These are phyloP conservation scores for Sesamia nonagrioides DNA, from an alignment of 1,140 invertebrate species.

Conservation along the genomic window DNA sequence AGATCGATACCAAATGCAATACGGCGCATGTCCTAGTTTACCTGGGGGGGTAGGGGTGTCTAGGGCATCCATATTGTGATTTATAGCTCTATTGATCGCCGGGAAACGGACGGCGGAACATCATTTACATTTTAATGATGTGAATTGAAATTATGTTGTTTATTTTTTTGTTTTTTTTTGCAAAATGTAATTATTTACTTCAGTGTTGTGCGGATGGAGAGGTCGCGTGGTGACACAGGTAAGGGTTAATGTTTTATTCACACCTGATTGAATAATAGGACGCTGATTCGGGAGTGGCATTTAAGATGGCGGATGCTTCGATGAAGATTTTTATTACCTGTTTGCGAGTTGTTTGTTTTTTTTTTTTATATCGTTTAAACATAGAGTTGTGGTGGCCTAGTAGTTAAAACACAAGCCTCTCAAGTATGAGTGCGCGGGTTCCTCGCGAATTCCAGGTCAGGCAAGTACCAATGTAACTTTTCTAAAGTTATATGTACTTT, in stretches of 20 bases:
- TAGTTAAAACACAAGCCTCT: too few relatives aligned
- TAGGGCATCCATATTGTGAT: constrained; percentile 3
- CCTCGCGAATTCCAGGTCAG: too few relatives aligned
- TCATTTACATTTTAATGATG: not conserved
- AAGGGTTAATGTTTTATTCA: not conserved
- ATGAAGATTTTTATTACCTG: not conserved
- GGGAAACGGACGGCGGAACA: not conserved
- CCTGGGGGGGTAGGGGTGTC: not conserved
- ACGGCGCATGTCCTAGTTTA: constrained; percentile 11
- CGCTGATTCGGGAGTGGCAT: not conserved
- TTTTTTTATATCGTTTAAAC: not conserved
- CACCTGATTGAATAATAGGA: not conserved
- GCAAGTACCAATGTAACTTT: too few relatives aligned
- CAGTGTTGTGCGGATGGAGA: not conserved
- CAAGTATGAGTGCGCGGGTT: too few relatives aligned
- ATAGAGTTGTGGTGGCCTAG: too few relatives aligned
- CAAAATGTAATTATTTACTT: not conserved
- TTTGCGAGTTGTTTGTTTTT: not conserved
- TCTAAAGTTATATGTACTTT: too few relatives aligned
- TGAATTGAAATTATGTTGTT: not conserved
- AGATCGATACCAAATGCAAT: not conserved
- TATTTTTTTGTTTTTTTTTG: too few relatives aligned
- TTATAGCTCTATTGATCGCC: constrained; percentile 3
- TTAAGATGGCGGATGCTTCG: not conserved
- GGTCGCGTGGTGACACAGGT: not conserved